Percentiles rank a stretch among this genome's conserved stretches.
Evolutionary conservation across 2,113 vertebrate genomes (phyloP).

Genomic region (Rhinichthys klamathensis): DNA sequence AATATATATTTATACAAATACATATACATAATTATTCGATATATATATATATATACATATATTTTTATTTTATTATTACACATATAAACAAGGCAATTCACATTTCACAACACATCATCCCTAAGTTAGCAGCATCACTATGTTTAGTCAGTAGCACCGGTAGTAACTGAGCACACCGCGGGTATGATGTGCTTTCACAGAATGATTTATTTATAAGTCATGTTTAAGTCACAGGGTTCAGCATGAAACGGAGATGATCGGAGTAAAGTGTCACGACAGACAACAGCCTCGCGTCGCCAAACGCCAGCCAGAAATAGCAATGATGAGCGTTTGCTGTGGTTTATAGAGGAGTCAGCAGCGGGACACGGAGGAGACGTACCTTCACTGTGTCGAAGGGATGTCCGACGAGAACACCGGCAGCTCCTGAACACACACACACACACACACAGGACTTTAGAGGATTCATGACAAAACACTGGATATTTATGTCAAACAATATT

Average conservation of each 20-base stretch:
- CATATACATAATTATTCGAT: no score
- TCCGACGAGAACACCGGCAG: conserved; percentile 94
- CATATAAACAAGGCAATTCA: no score
- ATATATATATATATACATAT: no score
- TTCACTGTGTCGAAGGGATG: conserved; percentile 98
- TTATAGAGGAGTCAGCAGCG: not conserved
- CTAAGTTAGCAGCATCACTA: not conserved
- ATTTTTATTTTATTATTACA: no score
- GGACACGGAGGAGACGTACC: conserved; percentile 81
- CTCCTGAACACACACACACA: conserved; percentile 76
- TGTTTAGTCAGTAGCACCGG: not conserved
- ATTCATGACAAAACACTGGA: no score
- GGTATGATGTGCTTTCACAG: not conserved
- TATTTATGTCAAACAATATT: no score
- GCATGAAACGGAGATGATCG: not conserved
- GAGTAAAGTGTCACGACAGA: not conserved
- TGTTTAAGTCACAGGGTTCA: conserved; percentile 7
- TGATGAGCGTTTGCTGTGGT: not conserved
- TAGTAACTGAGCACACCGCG: not conserved
- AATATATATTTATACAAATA: no score
- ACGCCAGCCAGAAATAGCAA: conserved; percentile 5
- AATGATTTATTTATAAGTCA: not conserved
- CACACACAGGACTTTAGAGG: not conserved
- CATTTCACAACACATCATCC: no score
- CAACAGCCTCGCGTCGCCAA: not conserved